These are phyloP conservation scores for Promerops cafer DNA, from an alignment of 2,113 vertebrate species.

Conservation along the genomic window DNA sequence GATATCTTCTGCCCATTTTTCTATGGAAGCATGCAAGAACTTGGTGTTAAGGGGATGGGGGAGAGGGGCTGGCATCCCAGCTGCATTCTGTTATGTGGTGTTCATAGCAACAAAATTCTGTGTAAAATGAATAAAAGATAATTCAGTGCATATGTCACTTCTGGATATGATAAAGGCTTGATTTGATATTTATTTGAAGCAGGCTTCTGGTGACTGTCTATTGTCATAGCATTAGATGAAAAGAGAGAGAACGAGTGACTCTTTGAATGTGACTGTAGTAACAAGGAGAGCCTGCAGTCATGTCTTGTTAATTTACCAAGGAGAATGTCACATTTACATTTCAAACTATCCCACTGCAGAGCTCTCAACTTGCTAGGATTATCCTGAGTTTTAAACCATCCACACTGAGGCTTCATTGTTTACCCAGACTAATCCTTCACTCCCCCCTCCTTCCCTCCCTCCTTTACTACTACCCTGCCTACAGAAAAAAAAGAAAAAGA, in stretches of 20 bases:
- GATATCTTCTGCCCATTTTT: background rate
- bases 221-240: conserved; percentile 59
- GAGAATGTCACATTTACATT: conserved; percentile 79
- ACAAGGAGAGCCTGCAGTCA: conserved; percentile 70
- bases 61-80: background rate
- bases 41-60: background rate
- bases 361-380: conserved; percentile 57
- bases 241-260: background rate
- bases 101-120: conserved; percentile 35
- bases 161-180: conserved; percentile 25
- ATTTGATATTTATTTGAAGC: conserved; percentile 62
- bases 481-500: background rate
- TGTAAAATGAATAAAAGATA: conserved; percentile 52
- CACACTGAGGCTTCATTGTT: conserved; percentile 51
- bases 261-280: conserved; percentile 63
- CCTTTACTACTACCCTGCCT: background rate
- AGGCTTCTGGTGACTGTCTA: conserved; percentile 61
- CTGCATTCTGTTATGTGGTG: background rate
- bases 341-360: conserved; percentile 70
- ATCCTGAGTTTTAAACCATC: conserved; percentile 59
- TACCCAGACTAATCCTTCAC: conserved; percentile 52
- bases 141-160: conserved; percentile 51
- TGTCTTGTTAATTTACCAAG: conserved; percentile 73
- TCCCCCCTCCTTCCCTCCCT: background rate
- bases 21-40: background rate